phyloP scores from a whole-genome alignment of 2,113 vertebrate genomes.

The Mugil cephalus region DNA sequence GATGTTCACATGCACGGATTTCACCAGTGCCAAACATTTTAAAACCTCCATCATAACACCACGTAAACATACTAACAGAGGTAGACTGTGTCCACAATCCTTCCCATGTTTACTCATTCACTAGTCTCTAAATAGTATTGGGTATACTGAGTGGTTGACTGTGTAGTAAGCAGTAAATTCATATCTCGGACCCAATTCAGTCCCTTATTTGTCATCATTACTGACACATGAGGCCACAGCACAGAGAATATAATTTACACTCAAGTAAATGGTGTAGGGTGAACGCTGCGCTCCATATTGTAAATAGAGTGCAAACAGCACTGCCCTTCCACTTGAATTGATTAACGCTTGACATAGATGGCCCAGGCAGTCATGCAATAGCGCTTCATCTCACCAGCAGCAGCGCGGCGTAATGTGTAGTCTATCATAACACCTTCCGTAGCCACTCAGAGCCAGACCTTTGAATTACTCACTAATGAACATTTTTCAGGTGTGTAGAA shows the following conservation, averaged over 20 bases:
- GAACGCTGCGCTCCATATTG: not conserved
- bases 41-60: too few relatives aligned
- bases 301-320: too few relatives aligned
- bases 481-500: not conserved
- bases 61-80: too few relatives aligned
- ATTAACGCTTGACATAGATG: not conserved
- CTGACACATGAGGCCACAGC: not conserved
- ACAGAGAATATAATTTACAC: not conserved
- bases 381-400: not conserved
- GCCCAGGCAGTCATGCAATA: not conserved
- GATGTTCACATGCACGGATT: too few relatives aligned
- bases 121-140: not conserved
- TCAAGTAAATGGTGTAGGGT: not conserved
- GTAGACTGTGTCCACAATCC: not conserved
- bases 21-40: too few relatives aligned
- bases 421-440: constrained; percentile 18
- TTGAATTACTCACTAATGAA: constrained; percentile 12
- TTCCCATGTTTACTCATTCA: not conserved
- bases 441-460: constrained; percentile 9
- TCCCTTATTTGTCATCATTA: not conserved
- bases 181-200: not conserved
- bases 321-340: not conserved
- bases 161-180: not conserved
- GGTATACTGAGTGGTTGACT: not conserved
- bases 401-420: not conserved